Evolutionary conservation across 53 echinoderm and acorn worm genomes (phyloP), one percentile per base, ranked within the genome.

Genomic region (Luidia sarsii): DNA sequence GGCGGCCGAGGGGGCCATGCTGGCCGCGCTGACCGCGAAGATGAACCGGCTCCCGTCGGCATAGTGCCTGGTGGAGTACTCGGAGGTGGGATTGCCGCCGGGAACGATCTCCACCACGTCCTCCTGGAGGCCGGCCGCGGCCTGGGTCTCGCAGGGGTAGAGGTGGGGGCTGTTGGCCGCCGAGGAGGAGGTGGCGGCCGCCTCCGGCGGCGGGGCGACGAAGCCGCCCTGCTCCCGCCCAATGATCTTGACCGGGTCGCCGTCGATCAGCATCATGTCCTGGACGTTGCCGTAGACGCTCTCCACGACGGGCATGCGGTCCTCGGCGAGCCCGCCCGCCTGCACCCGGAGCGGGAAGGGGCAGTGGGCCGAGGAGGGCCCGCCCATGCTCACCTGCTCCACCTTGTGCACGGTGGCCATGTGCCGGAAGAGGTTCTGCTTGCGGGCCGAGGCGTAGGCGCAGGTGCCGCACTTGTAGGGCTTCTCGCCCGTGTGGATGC

Each of bases 1-100:
- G 7, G 77, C 32, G 2, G 77, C 30, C 22, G 43, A 43, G 8
- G 67, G 14, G 25, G 67, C 14, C 25, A 15, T 36, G 16, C 60
- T 33, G 3, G 25, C 57, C 14, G 10, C 32, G 37, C 77, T 61
- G 46, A 60, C 45, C 0, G 61, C 77, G 14, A 77, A 77, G 43
- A 77, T 61, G 15, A 77, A 77, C 22, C 77, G 45, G 45, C 77
- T 77, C n/a, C 77, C 77, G 48, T 77, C 77, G n/a, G 77, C 77
- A 41, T 77, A 77, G 36, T 77, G 77, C 21, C 77, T 61, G 10
- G 77, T 77, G 59, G 61, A 77, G 32, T 20, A 61, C 46, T 77
- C 77, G 30, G 77, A 50, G 10, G 77, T 46, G 32, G 77, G 57
- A 39, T 46, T 77, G 30, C 7, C 61, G 19, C 18, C 48, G 5